phyloP scores from a whole-genome alignment of 23 tunicate genomes.

The Diplosoma virens region DNA sequence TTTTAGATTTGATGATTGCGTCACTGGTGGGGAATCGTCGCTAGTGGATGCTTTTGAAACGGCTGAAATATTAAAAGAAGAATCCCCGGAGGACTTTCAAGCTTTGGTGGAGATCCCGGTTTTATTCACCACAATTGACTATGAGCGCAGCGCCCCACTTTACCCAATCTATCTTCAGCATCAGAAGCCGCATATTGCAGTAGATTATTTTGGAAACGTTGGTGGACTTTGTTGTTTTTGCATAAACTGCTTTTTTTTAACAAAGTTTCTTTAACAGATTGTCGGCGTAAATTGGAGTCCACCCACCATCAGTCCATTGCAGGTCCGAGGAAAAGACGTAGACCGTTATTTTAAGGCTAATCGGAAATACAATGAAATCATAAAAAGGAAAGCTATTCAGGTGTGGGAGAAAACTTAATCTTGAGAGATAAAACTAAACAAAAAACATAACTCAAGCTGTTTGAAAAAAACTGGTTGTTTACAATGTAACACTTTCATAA shows the following conservation, averaged over 20 bases:
- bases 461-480: too few species aligned
- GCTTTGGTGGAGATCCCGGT: conserved; percentile 45
- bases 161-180: neutral
- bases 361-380: too few species aligned
- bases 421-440: too few species aligned
- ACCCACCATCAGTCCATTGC: neutral
- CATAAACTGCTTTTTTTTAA: neutral
- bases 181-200: conserved; percentile 25
- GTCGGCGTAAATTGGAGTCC: conserved; percentile 39
- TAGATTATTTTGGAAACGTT: conserved; percentile 49
- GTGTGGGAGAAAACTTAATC: too few species aligned
- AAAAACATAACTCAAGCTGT: too few species aligned
- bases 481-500: too few species aligned
- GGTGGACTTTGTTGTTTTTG: neutral
- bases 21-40: conserved; percentile 63
- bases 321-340: conserved; percentile 25
- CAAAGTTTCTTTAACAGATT: neutral
- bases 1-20: conserved; percentile 55
- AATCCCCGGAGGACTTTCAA: conserved; percentile 62
- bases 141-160: neutral
- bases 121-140: conserved; percentile 18
- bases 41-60: conserved; percentile 61
- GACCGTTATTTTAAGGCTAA: conserved; percentile 29
- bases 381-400: too few species aligned
- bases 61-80: conserved; percentile 49